Evolutionary conservation across 2,113 vertebrate species (phyloP), one percentile per base, ranked within the genome.

Genomic region (Bufo gargarizans): DNA sequence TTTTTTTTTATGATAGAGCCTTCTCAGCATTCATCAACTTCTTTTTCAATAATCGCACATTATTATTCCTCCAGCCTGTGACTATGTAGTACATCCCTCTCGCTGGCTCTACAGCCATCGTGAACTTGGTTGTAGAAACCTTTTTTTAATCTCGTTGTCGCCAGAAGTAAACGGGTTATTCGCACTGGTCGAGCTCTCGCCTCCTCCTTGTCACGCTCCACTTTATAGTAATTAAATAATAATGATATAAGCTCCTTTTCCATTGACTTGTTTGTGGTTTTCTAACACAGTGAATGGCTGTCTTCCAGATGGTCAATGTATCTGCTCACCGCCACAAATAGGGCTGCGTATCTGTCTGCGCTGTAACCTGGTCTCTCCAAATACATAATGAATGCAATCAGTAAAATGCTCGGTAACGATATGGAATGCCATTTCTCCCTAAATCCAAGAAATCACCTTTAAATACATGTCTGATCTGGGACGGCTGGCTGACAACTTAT

Each of bases 201-300:
- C 17, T 17, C 45, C 43, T 47, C 16, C 45, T 9, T 17, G 71
- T 76, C 47, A 50, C 20, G 72, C 72, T 50, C 17, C 45, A 50
- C 17, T 76, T 72, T 76, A 20, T 20, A 50, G 72, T 76, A 76
- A 76, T 76, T 49, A 50, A 76, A 50, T 76, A 76, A 76, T 76
- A 50, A 49, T 5, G 6, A 11, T 47, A 76, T 76, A 20, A 47
- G 72, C 2, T 76, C 72, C 72, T 16, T 76, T 76, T 76, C 45
- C 47, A 20, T 17, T 76, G 45, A 76, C 72, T 76, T 76, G 72
- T 76, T 49, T 76, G 72, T 76, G 47, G 20, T 76, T 76, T 76
- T 4, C 72, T 76, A 76, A 47, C 71, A 17, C 49, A 17, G 47
- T 76, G 72, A 50, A 76, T 76, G 19, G 50, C 17, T 20, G 43